phyloP scores from a whole-genome alignment of 2,888 invertebrate genomes.

The Lasius platythorax region DNA sequence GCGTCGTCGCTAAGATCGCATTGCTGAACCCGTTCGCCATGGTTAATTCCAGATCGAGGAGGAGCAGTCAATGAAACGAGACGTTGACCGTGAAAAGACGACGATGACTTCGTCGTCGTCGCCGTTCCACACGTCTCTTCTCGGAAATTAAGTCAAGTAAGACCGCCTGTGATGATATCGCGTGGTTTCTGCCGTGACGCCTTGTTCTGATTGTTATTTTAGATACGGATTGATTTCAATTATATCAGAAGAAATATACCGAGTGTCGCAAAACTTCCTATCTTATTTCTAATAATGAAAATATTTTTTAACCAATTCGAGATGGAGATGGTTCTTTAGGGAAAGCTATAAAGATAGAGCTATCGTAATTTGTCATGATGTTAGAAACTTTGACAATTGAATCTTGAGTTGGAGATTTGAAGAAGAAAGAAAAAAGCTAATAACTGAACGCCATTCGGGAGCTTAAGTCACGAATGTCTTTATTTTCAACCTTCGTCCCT shows the following conservation, averaged over 20 bases:
- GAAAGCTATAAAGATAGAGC: not conserved
- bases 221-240: constrained; percentile 37
- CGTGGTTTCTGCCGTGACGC: constrained; percentile 21
- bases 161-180: constrained; percentile 16
- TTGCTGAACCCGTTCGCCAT: constrained; percentile 13
- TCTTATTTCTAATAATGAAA: not conserved
- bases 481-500: not conserved
- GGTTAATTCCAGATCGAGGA: constrained; percentile 50
- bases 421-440: not conserved
- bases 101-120: constrained; percentile 4
- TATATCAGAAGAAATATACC: not conserved
- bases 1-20: constrained; percentile 14
- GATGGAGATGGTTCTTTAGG: too few species aligned
- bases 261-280: not conserved
- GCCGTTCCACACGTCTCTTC: constrained; percentile 29
- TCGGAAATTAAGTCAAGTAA: constrained; percentile 34
- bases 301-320: not conserved
- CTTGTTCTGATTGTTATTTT: constrained; percentile 28
- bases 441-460: not conserved
- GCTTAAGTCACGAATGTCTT: not conserved
- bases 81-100: constrained; percentile 47
- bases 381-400: not conserved
- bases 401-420: not conserved
- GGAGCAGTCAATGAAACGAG: constrained; percentile 58
- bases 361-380: not conserved